phyloP scores from a whole-genome alignment of 1,140 invertebrate genomes.

The Drosophila mojavensis region DNA sequence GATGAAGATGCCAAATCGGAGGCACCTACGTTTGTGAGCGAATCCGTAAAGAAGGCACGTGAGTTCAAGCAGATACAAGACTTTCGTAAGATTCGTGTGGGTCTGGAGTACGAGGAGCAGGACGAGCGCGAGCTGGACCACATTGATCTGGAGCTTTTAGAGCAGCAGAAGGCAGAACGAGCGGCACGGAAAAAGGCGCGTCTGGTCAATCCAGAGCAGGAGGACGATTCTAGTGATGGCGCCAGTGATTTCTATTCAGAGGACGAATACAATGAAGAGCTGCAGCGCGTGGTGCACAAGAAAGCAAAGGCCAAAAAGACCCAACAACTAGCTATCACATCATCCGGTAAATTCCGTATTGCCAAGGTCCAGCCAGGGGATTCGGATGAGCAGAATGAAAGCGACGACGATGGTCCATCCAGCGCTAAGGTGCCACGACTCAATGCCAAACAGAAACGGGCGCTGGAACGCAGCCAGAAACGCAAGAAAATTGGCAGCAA shows the following conservation, averaged over 20 bases:
- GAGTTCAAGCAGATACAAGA: slow-evolving; percentile 87
- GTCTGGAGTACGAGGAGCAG: slow-evolving; percentile 88
- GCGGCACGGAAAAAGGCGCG: slow-evolving; percentile 75
- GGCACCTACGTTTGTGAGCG: slow-evolving; percentile 74
- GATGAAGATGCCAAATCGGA: slow-evolving; percentile 75
- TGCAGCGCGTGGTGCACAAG: slow-evolving; percentile 82
- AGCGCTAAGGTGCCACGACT: slow-evolving; percentile 84
- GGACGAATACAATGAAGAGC: slow-evolving; percentile 85
- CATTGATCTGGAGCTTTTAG: slow-evolving; percentile 85
- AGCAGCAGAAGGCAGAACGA: slow-evolving; percentile 85
- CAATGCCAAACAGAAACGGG: slow-evolving; percentile 91
- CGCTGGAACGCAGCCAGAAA: slow-evolving; percentile 89
- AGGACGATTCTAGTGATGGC: slow-evolving; percentile 84
- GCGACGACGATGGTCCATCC: slow-evolving; percentile 74
- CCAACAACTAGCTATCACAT: slow-evolving; percentile 84
- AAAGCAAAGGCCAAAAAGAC: slow-evolving; percentile 84
- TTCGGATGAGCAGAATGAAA: slow-evolving; percentile 62
- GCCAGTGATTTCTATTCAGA: slow-evolving; percentile 87
- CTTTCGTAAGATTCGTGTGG: slow-evolving; percentile 92
- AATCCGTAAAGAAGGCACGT: slow-evolving; percentile 76
- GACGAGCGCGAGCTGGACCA: slow-evolving; percentile 87
- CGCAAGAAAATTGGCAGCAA: slow-evolving; percentile 95
- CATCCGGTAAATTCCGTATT: slow-evolving; percentile 87
- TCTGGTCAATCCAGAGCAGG: slow-evolving; percentile 63
- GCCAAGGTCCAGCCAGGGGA: slow-evolving; percentile 70